Evolutionary conservation across 1,140 invertebrate genomes (phyloP).

Genomic region (Lordiphosa mommai): DNA sequence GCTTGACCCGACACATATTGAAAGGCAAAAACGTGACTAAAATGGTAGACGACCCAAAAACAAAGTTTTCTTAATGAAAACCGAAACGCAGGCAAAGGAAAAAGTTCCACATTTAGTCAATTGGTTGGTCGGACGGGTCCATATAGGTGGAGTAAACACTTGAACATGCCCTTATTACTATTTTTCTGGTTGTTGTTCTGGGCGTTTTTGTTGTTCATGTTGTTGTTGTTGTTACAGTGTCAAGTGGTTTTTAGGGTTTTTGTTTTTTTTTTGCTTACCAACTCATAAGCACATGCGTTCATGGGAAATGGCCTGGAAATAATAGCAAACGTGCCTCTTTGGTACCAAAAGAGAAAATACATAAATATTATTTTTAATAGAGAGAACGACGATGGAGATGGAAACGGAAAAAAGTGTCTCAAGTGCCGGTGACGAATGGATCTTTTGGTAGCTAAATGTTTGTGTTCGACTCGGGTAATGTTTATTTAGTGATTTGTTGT

Average conservation of each 20-base stretch:
- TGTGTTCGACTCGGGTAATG: conserved; percentile 49
- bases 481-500: conserved; percentile 73
- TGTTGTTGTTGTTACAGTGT: conserved; percentile 29
- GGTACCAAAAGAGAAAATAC: conserved; percentile 50
- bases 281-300: conserved; percentile 65
- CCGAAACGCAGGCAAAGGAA: neutral
- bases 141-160: conserved; percentile 7
- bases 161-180: conserved; percentile 30
- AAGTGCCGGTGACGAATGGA: conserved; percentile 64
- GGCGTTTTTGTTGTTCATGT: conserved; percentile 6
- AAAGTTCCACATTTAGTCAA: conserved; percentile 26
- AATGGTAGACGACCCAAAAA: conserved; percentile 21
- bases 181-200: conserved; percentile 19
- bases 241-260: conserved; percentile 28
- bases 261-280: conserved; percentile 40
- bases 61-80: conserved; percentile 3
- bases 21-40: conserved; percentile 48
- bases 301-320: conserved; percentile 74
- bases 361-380: conserved; percentile 64
- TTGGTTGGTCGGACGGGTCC: conserved; percentile 5
- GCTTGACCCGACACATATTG: conserved; percentile 38
- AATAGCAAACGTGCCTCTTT: conserved; percentile 71
- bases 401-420: conserved; percentile 39
- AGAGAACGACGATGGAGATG: neutral
- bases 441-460: conserved; percentile 39